Base-by-base conservation (phyloP, 2,797 vertebrate species). In the Malurus splendens region DNA sequence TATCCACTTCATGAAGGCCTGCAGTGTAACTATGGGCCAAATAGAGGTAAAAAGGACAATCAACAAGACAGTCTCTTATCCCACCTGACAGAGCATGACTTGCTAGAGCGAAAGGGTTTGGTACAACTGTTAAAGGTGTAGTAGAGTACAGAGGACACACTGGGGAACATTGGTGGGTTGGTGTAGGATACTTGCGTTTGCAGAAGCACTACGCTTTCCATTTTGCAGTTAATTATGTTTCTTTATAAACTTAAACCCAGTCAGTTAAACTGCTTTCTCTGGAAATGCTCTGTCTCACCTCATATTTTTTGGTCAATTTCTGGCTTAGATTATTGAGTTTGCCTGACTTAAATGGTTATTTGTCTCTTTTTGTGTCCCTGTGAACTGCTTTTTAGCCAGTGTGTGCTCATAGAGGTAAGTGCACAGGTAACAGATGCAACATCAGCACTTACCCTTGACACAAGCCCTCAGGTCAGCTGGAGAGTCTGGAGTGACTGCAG, bases 401-500 rank as follows among this genome's bases (percentile, higher is more conserved):
- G 5, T 6, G 20, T 27, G 56, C 15, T 36, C 30, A 70, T 30
- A 60, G 18, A 32, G 20, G 15, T 3, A 18, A 44, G 19, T 17
- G 45, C 18, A 44, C 24, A 77, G n/a, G 23, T 27, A n/a, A 41
- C 67, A 41, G 38, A 61, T 20, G 30, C 18, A 67, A 13, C 14
- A 83, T 23, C 45, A 44, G 70, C 67, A 62, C 94, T 95, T 91
- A 99, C 98, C 98, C 25, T 38, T 98, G 91, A 99, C 98, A 86
- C 99, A 99, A 45, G 97, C 97, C 72, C 98, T 98, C 24, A 99
- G 97, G 82, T 99, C 96, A 56, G 96, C 86, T 33, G 97, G 96
- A 82, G 97, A 95, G 47, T 82, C 93, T 14, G 96, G 85, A 91
- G 95, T 94, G 61, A 59, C 80, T 71, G 90, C 86, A 42, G 77